phyloP scores from a whole-genome alignment of 2,113 vertebrate genomes.

The Noctilio leporinus region DNA sequence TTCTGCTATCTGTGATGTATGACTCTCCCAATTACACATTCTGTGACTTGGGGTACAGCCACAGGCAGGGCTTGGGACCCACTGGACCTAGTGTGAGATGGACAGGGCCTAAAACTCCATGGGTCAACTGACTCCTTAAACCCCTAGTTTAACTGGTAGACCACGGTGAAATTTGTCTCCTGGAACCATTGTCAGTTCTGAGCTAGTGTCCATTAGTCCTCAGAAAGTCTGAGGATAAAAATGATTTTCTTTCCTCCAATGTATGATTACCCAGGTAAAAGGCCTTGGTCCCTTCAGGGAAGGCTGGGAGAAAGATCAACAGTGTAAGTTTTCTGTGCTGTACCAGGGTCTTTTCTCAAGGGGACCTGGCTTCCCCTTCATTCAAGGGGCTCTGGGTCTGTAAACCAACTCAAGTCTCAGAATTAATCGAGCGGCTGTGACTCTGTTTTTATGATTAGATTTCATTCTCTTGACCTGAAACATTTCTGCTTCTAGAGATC shows the following conservation, averaged over 20 bases:
- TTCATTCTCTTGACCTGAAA: not conserved
- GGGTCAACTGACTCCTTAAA: not conserved
- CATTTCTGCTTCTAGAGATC: not conserved
- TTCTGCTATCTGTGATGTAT: not conserved
- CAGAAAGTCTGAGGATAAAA: not conserved
- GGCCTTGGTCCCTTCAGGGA: not conserved
- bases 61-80: not conserved
- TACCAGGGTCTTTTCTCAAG: not conserved
- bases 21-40: not conserved
- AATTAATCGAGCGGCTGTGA: not conserved
- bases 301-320: not conserved
- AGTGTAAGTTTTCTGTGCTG: not conserved
- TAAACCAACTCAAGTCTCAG: not conserved
- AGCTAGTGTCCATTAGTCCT: not conserved
- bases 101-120: not conserved
- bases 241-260: not conserved
- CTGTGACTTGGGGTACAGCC: not conserved
- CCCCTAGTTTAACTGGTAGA: too few species aligned
- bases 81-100: not conserved
- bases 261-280: not conserved
- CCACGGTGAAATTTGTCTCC: not conserved
- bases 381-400: not conserved
- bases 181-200: not conserved
- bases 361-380: not conserved
- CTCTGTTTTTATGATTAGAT: not conserved